A percentile compares a stretch with the other conserved stretches of the same genome.
Conservation (phyloP, 2,113 vertebrate genomes). For the Anseranas semipalmata region DNA sequence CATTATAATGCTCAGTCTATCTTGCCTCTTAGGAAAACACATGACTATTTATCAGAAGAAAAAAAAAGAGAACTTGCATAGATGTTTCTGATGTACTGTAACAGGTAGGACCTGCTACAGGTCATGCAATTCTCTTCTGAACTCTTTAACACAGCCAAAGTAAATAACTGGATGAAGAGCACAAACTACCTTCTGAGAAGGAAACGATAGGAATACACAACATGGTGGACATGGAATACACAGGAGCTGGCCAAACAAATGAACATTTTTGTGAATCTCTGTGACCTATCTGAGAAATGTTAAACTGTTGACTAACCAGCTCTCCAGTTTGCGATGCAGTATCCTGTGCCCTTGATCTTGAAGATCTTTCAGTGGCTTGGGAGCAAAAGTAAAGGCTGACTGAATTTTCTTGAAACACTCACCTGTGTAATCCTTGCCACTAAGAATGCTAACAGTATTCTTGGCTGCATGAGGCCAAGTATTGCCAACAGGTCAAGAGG, state of each 20-base stretch:
- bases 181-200: neutral
- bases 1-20: neutral
- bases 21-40: neutral
- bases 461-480: too few species aligned
- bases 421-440: neutral
- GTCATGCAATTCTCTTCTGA: neutral
- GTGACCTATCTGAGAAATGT: neutral
- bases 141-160: neutral
- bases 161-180: neutral
- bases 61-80: neutral
- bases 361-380: neutral
- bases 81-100: neutral
- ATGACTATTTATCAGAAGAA: neutral
- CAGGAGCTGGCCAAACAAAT: too few species aligned
- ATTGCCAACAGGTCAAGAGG: too few species aligned
- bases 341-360: neutral
- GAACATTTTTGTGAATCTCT: neutral
- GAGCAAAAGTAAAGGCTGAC: neutral
- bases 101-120: neutral
- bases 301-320: neutral
- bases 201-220: neutral
- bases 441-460: too few species aligned
- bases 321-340: neutral
- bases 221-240: neutral
- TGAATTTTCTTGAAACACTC: neutral